A percentile compares a stretch with the other conserved stretches of the same genome.
Evolutionary conservation across 2,888 invertebrate species (phyloP).

Genomic region (Zootermopsis nevadensis): DNA sequence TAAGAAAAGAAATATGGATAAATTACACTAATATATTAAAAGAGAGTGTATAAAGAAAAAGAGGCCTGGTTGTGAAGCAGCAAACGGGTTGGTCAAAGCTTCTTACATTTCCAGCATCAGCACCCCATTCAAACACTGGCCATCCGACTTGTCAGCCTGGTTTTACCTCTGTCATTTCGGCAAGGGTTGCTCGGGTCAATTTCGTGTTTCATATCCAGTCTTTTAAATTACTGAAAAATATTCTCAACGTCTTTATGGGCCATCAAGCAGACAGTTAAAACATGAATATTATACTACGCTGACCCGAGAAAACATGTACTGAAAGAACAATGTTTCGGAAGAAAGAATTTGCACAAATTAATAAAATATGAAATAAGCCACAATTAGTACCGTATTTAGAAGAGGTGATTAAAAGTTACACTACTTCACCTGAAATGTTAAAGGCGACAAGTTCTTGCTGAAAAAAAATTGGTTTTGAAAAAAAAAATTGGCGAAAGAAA

Average conservation of each 20-base stretch:
- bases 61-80: background rate
- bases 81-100: no score
- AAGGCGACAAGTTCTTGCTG: no score
- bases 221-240: conserved; percentile 1
- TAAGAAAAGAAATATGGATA: conserved; percentile 6
- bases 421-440: no score
- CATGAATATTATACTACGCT: no score
- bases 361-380: no score
- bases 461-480: no score
- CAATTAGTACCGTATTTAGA: no score
- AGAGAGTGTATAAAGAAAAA: background rate
- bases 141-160: background rate
- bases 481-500: no score
- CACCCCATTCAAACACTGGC: background rate
- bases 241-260: background rate
- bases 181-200: background rate
- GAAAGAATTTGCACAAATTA: no score
- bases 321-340: no score
- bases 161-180: background rate
- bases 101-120: background rate
- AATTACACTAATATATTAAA: background rate
- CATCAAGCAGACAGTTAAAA: background rate
- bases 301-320: no score
- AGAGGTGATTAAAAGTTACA: no score
- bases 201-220: background rate